Percentiles rank a stretch among this genome's conserved stretches.
Conservation (phyloP, 2,888 invertebrate genomes). For the Pristionchus fissidentatus region DNA sequence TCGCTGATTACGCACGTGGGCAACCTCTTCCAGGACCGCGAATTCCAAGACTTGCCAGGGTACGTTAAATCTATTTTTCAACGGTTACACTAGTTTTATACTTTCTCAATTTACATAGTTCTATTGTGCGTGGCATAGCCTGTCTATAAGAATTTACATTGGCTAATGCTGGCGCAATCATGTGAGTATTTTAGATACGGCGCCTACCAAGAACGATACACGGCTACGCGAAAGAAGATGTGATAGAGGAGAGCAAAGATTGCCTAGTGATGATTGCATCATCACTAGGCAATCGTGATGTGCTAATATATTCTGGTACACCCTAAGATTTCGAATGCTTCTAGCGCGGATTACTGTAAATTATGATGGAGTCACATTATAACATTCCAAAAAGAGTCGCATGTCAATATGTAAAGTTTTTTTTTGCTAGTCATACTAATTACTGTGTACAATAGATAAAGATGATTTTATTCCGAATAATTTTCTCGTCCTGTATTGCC, state of each 20-base stretch:
- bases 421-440: too few relatives aligned
- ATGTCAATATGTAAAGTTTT: conserved; percentile 9
- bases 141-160: background rate
- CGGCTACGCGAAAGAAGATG: conserved; percentile 41
- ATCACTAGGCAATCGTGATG: background rate
- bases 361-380: background rate
- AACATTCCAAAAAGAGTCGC: conserved; percentile 27
- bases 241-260: conserved; percentile 13
- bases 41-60: conserved; percentile 88
- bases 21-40: conserved; percentile 93
- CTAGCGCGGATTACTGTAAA: conserved; percentile 11
- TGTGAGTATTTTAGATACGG: background rate
- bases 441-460: too few relatives aligned
- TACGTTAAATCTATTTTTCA: too few relatives aligned
- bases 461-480: background rate
- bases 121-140: background rate
- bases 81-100: background rate
- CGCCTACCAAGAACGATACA: conserved; percentile 39
- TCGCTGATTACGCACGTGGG: conserved; percentile 91
- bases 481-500: background rate
- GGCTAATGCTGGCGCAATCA: background rate
- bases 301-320: too few relatives aligned
- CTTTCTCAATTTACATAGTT: background rate
- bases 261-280: background rate
- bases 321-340: too few relatives aligned